phyloP scores from a whole-genome alignment of 2,797 vertebrate species.

The Karalla daura region DNA sequence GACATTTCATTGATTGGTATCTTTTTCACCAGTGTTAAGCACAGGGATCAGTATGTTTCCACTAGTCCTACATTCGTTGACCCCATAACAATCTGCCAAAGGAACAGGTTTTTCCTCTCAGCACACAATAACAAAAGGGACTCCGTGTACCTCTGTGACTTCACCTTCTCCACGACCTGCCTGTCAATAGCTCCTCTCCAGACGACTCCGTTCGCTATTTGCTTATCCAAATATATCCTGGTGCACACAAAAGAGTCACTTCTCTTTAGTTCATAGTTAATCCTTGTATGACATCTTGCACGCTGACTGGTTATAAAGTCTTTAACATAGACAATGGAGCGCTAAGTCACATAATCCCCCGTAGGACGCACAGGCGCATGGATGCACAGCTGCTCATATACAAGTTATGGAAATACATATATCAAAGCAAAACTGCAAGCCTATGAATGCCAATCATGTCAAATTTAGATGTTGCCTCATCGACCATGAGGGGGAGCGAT shows the following conservation, averaged over 20 bases:
- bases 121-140: conserved; percentile 53
- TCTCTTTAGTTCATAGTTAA: conserved; percentile 43
- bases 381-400: conserved; percentile 58
- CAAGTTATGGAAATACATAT: conserved; percentile 43
- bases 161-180: conserved; percentile 28
- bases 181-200: conserved; percentile 32
- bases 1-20: conserved; percentile 76
- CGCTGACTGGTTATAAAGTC: conserved; percentile 10
- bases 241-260: conserved; percentile 24
- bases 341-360: conserved; percentile 55
- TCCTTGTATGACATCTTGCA: conserved; percentile 44
- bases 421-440: conserved; percentile 30
- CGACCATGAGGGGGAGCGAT: conserved; percentile 28
- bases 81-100: conserved; percentile 67
- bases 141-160: conserved; percentile 37
- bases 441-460: not conserved
- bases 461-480: conserved; percentile 24
- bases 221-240: conserved; percentile 48
- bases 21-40: conserved; percentile 55
- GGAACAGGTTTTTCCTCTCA: conserved; percentile 80
- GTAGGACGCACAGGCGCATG: conserved; percentile 15
- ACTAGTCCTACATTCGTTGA: conserved; percentile 61
- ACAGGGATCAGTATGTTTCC: conserved; percentile 73
- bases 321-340: conserved; percentile 51
- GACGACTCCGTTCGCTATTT: conserved; percentile 31